phyloP scores from a whole-genome alignment of 2,888 invertebrate genomes.

The Dioctria rufipes region DNA sequence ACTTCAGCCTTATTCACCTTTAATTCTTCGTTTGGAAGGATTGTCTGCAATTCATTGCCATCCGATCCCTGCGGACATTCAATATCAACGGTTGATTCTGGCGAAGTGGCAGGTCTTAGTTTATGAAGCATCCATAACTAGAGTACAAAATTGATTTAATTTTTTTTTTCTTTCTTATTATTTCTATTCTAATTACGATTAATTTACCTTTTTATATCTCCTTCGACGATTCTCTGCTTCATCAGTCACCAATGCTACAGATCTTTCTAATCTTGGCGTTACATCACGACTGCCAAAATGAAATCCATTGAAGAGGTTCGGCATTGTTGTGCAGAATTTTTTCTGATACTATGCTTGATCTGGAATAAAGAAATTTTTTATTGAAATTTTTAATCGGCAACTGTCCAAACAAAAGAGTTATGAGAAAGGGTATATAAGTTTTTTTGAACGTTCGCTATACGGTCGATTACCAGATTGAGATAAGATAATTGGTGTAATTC shows the following conservation, averaged over 20 bases:
- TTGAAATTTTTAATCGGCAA: no score
- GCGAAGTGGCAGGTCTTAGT: constrained; percentile 40
- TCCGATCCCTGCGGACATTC: constrained; percentile 26
- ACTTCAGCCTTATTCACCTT: constrained; percentile 72
- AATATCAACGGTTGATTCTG: constrained; percentile 19
- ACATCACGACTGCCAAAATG: constrained; percentile 26
- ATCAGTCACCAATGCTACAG: background rate
- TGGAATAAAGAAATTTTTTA: background rate
- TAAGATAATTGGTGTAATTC: no score
- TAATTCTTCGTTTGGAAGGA: constrained; percentile 70
- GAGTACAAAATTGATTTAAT: background rate
- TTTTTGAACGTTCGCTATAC: no score
- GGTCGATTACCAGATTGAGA: no score
- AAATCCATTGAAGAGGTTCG: constrained; percentile 44
- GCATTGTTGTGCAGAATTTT: constrained; percentile 9
- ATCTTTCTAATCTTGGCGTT: constrained; percentile 2
- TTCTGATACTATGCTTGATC: background rate
- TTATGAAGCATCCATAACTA: constrained; percentile 55
- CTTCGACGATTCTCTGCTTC: background rate
- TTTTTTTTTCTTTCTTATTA: no score
- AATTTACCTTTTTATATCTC: constrained; percentile 34
- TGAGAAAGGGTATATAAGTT: no score
- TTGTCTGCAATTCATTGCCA: constrained; percentile 73
- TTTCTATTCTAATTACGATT: background rate
- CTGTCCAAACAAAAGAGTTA: no score